These are phyloP conservation scores for Enteromius paludinosus DNA, from an alignment of 2,797 vertebrate genomes.

Conservation along the genomic window DNA sequence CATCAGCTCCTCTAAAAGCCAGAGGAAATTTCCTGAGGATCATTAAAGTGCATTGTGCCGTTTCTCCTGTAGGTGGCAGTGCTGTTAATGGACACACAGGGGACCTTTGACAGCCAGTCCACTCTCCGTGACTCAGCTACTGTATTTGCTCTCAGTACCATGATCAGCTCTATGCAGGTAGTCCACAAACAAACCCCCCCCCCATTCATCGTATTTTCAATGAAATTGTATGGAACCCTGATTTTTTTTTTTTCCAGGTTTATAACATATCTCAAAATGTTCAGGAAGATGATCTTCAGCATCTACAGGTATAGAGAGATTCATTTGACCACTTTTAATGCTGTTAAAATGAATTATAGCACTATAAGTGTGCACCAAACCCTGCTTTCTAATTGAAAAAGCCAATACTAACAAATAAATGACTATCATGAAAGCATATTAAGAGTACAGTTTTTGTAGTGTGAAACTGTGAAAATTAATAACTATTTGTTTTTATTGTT, in stretches of 20 bases:
- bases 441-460: background rate
- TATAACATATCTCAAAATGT: constrained; percentile 99
- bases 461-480: background rate
- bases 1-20: background rate
- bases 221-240: background rate
- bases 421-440: background rate
- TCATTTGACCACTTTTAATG: background rate
- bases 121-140: constrained; percentile 96
- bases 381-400: background rate
- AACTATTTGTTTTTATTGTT: background rate
- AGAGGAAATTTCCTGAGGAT: background rate
- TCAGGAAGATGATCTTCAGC: constrained; percentile 97
- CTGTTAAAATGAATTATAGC: background rate
- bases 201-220: background rate
- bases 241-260: constrained; percentile 77
- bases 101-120: constrained; percentile 98
- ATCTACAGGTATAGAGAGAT: constrained; percentile 85
- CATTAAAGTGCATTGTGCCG: constrained; percentile 24
- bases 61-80: constrained; percentile 86
- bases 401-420: background rate
- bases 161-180: constrained; percentile 99
- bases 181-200: background rate
- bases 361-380: background rate
- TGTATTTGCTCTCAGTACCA: constrained; percentile 97
- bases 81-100: constrained; percentile 97